Conservation (phyloP, 2,888 invertebrate species). For the Drosophila acutilabella region DNA sequence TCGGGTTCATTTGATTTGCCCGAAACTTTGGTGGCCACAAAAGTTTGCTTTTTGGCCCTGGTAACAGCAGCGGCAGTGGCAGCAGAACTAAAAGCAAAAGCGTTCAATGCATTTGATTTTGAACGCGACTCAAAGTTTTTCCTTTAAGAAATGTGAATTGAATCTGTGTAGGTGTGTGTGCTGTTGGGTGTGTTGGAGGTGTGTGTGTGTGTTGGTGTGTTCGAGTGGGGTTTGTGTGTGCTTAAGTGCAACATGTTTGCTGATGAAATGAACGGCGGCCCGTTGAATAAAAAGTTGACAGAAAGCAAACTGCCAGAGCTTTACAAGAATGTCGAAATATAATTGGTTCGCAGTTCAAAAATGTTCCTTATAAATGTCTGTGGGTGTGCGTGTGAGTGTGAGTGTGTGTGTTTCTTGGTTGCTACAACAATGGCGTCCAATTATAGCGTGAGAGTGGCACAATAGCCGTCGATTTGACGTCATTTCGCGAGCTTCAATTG, state of each 20-base stretch:
- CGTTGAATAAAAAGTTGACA: constrained; percentile 77
- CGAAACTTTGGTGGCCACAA: constrained; percentile 79
- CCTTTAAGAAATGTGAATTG: constrained; percentile 58
- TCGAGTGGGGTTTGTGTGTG: constrained; percentile 44
- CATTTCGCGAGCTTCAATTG: constrained; percentile 44
- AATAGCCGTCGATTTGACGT: constrained; percentile 63
- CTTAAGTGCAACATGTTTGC: constrained; percentile 74
- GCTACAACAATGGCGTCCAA: constrained; percentile 72
- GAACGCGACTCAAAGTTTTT: constrained; percentile 56
- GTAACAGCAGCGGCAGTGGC: constrained; percentile 19
- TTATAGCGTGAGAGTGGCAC: constrained; percentile 60
- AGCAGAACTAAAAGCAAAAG: neutral
- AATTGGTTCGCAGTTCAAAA: constrained; percentile 66
- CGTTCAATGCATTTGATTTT: constrained; percentile 80
- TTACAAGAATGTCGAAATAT: constrained; percentile 72
- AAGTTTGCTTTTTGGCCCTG: constrained; percentile 67
- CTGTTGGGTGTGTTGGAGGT: neutral
- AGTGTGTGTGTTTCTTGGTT: constrained; percentile 35
- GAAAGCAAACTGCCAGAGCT: constrained; percentile 73
- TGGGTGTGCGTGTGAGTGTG: constrained; percentile 22
- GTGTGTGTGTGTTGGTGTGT: constrained; percentile 19
- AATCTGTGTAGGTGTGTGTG: constrained; percentile 9
- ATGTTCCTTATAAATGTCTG: constrained; percentile 22
- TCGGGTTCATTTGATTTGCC: constrained; percentile 77
- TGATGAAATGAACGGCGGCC: constrained; percentile 60